Evolutionary conservation across 2,888 invertebrate species (phyloP).

Genomic region (Penaeus monodon): DNA sequence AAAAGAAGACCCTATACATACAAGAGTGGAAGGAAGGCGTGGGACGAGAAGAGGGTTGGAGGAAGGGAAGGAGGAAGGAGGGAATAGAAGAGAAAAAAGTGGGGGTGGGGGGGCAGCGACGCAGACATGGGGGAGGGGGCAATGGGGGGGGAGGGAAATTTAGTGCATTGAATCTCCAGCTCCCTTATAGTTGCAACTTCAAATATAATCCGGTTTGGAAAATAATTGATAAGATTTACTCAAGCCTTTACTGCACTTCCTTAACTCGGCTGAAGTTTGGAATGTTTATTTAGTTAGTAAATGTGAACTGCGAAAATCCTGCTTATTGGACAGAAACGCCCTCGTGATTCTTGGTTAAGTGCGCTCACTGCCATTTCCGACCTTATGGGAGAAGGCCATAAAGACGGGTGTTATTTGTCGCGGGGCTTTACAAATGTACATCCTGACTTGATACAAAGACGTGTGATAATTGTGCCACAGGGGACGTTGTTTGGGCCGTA

Average conservation of each 20-base stretch:
- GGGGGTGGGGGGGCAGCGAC: not conserved
- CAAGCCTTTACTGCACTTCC: conserved; percentile 42
- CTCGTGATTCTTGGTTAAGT: conserved; percentile 43
- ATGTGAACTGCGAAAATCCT: conserved; percentile 51
- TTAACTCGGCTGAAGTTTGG: conserved; percentile 43
- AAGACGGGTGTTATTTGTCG: conserved; percentile 16
- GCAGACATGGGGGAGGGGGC: not conserved
- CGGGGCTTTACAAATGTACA: conserved; percentile 30
- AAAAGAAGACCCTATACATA: not conserved
- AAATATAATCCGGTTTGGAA: conserved; percentile 53
- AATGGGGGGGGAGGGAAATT: not conserved
- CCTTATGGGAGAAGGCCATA: conserved; percentile 17
- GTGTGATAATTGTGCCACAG: conserved; percentile 41
- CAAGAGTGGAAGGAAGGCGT: not conserved
- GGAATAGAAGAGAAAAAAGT: not conserved
- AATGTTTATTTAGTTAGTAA: conserved; percentile 53
- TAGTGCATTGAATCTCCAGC: conserved; percentile 35
- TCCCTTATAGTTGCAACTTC: conserved; percentile 16
- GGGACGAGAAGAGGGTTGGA: not conserved
- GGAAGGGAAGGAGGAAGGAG: not conserved
- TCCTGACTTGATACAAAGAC: conserved; percentile 45
- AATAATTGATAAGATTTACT: conserved; percentile 53
- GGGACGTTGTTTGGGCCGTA: conserved; percentile 32
- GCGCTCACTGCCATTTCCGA: conserved; percentile 26
- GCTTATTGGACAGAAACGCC: conserved; percentile 48